Conservation (phyloP, 2,797 vertebrate genomes). For the Coreius guichenoti region DNA sequence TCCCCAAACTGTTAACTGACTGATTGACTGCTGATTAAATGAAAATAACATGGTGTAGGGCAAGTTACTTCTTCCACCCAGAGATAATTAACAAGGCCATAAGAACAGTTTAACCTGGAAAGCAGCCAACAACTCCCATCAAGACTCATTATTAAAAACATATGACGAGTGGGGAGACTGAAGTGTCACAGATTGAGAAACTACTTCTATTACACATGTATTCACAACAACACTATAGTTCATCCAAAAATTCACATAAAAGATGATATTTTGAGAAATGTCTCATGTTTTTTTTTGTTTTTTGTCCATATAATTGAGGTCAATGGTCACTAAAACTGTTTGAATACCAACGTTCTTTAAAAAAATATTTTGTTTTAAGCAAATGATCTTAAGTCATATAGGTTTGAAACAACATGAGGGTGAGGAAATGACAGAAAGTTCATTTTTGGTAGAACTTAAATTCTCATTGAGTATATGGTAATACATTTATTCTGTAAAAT, state of each 20-base stretch:
- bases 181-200: conserved; percentile 1
- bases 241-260: neutral
- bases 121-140: conserved; percentile 56
- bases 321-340: neutral
- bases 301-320: neutral
- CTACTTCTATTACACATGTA: neutral
- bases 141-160: conserved; percentile 38
- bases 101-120: conserved; percentile 47
- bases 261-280: neutral
- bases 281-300: neutral
- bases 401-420: neutral
- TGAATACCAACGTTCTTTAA: neutral
- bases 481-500: neutral
- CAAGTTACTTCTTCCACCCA: conserved; percentile 54
- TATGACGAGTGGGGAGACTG: neutral
- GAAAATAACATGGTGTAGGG: conserved; percentile 54
- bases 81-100: conserved; percentile 56
- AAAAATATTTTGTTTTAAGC: neutral
- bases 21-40: conserved; percentile 42
- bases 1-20: conserved; percentile 32
- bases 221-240: neutral
- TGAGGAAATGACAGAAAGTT: neutral
- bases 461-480: neutral
- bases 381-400: neutral
- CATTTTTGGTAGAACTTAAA: neutral